A percentile compares a stretch with the other conserved stretches of the same genome.
Conservation (phyloP, 2,113 vertebrate genomes). For the Microcebus tavaratra region DNA sequence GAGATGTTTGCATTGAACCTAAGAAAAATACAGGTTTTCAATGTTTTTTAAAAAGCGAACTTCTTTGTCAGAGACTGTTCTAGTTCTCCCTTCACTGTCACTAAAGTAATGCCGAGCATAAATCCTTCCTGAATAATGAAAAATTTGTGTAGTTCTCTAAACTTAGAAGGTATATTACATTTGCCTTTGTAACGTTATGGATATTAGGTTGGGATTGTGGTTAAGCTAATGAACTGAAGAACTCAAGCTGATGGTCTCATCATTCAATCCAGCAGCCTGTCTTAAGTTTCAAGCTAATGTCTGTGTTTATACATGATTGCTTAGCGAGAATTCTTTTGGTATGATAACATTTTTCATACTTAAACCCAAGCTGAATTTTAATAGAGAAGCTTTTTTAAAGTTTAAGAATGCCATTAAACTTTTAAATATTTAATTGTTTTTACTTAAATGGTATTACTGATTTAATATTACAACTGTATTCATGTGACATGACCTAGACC, state of each 20-base stretch:
- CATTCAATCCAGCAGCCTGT: conserved; percentile 77
- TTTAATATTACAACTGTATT: not conserved
- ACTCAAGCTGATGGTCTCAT: conserved; percentile 77
- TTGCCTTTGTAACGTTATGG: conserved; percentile 79
- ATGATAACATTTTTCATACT: conserved; percentile 68
- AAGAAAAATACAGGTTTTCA: conserved; percentile 2
- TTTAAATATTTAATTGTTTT: conserved; percentile 37
- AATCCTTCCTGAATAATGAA: conserved; percentile 73
- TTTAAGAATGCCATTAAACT: conserved; percentile 41
- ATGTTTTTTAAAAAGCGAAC: not conserved
- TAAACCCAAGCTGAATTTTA: conserved; percentile 68
- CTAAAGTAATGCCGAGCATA: conserved; percentile 69
- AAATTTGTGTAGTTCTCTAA: conserved; percentile 58
- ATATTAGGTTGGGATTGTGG: conserved; percentile 73
- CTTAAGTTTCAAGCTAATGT: conserved; percentile 76
- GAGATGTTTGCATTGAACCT: not conserved
- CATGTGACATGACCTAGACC: not conserved
- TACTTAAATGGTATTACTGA: conserved; percentile 22
- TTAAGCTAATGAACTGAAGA: conserved; percentile 82
- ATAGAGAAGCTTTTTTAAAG: conserved; percentile 26
- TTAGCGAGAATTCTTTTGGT: conserved; percentile 69
- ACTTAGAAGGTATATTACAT: conserved; percentile 64
- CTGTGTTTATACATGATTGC: conserved; percentile 65
- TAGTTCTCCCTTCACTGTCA: conserved; percentile 13
- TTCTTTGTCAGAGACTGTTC: conserved; percentile 25